phyloP scores from a whole-genome alignment of 2,797 vertebrate genomes.

The Gobionotothen gibberifrons region DNA sequence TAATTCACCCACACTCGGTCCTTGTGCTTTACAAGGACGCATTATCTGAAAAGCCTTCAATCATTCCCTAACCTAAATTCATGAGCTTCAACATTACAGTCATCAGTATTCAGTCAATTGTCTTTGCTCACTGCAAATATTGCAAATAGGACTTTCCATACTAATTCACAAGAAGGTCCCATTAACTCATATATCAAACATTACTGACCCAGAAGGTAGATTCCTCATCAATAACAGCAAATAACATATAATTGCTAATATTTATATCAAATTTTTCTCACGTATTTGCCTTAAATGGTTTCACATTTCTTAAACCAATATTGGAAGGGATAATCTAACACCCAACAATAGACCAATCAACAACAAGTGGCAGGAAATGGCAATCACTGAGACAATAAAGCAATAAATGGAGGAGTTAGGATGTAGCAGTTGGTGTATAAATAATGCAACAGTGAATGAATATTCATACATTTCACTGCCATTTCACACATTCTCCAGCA shows the following conservation, averaged over 20 bases:
- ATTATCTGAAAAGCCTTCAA: neutral
- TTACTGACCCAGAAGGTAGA: neutral
- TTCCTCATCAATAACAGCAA: neutral
- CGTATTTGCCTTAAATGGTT: neutral
- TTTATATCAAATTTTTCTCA: too few species aligned
- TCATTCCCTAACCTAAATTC: slow-evolving; percentile 8
- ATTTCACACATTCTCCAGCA: neutral
- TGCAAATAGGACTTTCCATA: neutral
- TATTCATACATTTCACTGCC: slow-evolving; percentile 30
- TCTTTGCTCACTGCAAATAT: neutral
- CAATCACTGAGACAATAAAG: slow-evolving; percentile 2
- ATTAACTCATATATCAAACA: neutral
- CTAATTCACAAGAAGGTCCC: too few species aligned
- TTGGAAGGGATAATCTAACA: neutral
- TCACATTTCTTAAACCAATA: neutral
- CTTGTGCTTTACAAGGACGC: slow-evolving; percentile 6
- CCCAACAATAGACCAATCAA: neutral
- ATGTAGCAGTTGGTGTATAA: slow-evolving; percentile 16
- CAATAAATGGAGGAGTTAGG: neutral
- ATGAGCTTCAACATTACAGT: neutral
- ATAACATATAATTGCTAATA: neutral
- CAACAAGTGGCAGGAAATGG: neutral
- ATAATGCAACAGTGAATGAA: slow-evolving; percentile 22
- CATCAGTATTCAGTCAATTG: neutral
- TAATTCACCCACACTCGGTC: slow-evolving; percentile 3